Percentiles rank a stretch among this genome's conserved stretches.
These are phyloP conservation scores for Dynastes grantii DNA, from an alignment of 2,888 invertebrate species.

Conservation along the genomic window DNA sequence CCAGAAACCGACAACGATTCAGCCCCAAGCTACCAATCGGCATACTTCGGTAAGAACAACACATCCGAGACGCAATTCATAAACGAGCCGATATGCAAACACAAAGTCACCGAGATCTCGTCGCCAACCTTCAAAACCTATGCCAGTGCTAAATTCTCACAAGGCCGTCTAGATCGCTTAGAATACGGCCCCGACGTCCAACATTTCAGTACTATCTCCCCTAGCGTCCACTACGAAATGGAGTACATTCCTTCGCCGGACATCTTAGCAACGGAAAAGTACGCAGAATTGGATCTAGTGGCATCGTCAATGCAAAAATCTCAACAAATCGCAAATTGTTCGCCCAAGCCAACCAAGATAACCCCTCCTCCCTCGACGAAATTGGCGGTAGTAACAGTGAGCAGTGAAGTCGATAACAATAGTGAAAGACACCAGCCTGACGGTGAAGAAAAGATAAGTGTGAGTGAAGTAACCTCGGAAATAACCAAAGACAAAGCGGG, in stretches of 20 bases:
- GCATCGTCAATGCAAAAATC: slow-evolving; percentile 62
- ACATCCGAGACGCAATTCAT: slow-evolving; percentile 58
- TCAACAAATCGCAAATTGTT: slow-evolving; percentile 39
- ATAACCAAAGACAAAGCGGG: slow-evolving; percentile 63
- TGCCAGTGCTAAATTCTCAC: slow-evolving; percentile 60
- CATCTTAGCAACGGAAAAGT: slow-evolving; percentile 72
- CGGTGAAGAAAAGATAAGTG: slow-evolving; percentile 60
- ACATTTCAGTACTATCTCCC: slow-evolving; percentile 67
- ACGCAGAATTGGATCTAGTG: slow-evolving; percentile 74
- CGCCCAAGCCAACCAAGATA: slow-evolving; percentile 48
- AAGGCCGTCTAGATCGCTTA: slow-evolving; percentile 63
- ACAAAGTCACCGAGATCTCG: slow-evolving; percentile 54
- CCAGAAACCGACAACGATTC: slow-evolving; percentile 78
- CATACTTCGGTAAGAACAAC: slow-evolving; percentile 69
- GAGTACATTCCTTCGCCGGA: slow-evolving; percentile 70
- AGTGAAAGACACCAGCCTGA: slow-evolving; percentile 66
- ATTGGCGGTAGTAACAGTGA: slow-evolving; percentile 51
- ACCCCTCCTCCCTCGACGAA: slow-evolving; percentile 41
- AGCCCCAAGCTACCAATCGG: slow-evolving; percentile 69
- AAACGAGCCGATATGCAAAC: slow-evolving; percentile 52
- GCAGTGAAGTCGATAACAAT: slow-evolving; percentile 45
- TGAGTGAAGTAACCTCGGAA: slow-evolving; percentile 37
- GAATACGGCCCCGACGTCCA: slow-evolving; percentile 73
- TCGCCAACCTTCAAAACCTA: slow-evolving; percentile 57
- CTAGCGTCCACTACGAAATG: slow-evolving; percentile 71